Conservation (phyloP, 2,888 invertebrate species). For the Pristionchus maxplancki region DNA sequence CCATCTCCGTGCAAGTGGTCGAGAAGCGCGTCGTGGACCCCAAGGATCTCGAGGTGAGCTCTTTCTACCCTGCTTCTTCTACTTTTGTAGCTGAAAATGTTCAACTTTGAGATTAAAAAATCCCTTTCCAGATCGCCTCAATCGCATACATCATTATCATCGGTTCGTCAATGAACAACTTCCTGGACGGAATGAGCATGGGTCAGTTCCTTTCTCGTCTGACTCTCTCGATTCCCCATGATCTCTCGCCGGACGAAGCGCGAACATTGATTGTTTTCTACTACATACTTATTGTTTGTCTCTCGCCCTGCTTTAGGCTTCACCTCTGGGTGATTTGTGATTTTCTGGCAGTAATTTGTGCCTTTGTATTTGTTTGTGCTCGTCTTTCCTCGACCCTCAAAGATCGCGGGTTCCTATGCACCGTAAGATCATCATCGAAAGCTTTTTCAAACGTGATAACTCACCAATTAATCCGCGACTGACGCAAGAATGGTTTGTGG, state of each 20-base stretch:
- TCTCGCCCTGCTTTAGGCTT: neutral
- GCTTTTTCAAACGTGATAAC: neutral
- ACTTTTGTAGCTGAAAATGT: too few species aligned
- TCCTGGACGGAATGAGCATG: constrained; percentile 76
- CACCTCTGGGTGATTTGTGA: neutral
- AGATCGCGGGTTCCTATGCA: neutral
- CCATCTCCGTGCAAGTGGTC: constrained; percentile 29
- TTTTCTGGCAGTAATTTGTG: neutral
- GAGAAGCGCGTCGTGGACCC: constrained; percentile 42
- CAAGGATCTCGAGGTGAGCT: constrained; percentile 41
- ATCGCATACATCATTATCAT: constrained; percentile 76
- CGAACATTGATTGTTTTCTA: neutral
- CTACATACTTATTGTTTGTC: neutral
- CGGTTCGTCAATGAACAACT: constrained; percentile 73
- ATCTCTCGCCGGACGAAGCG: neutral
- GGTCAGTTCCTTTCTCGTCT: constrained; percentile 54
- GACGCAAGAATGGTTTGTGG: constrained; percentile 12
- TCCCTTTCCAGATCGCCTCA: constrained; percentile 62
- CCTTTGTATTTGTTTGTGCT: neutral
- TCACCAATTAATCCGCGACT: neutral
- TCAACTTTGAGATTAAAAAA: too few species aligned
- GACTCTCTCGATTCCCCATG: neutral
- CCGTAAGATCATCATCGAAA: neutral
- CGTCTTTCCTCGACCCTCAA: neutral
- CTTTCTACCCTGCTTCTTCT: too few species aligned